Evolutionary conservation across 2,888 invertebrate species (phyloP).

Genomic region (Eupsilia transversa): DNA sequence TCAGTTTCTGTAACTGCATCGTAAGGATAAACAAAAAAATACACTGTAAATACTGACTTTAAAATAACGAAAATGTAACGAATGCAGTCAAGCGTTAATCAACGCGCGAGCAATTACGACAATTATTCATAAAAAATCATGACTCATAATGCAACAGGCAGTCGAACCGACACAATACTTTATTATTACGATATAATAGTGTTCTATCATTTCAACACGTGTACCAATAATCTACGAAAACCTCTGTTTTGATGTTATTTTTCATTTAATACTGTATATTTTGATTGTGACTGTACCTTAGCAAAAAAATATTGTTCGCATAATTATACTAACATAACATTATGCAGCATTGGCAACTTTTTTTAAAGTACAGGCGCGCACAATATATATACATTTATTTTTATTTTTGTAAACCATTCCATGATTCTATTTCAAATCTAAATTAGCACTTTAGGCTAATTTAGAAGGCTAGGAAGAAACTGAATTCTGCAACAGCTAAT

Average conservation of each 20-base stretch:
- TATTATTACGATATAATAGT: neutral
- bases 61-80: slow-evolving; percentile 16
- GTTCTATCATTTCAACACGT: too few species aligned
- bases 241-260: neutral
- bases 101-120: slow-evolving; percentile 8
- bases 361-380: too few species aligned
- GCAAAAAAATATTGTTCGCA: too few species aligned
- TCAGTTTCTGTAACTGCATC: too few species aligned
- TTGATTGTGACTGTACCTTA: too few species aligned
- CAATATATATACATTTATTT: too few species aligned
- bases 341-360: too few species aligned
- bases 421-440: neutral
- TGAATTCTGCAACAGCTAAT: neutral
- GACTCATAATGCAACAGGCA: slow-evolving; percentile 16
- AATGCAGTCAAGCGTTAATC: slow-evolving; percentile 37
- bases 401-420: too few species aligned
- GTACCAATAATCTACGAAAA: neutral
- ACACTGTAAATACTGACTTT: neutral
- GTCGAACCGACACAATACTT: neutral
- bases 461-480: neutral
- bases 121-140: slow-evolving; percentile 19
- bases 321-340: too few species aligned
- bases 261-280: too few species aligned
- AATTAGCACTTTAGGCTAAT: too few species aligned
- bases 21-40: too few species aligned